Percentiles rank a stretch among this genome's conserved stretches.
phyloP scores from a whole-genome alignment of 2,113 vertebrate species.

The Prolemur simus region DNA sequence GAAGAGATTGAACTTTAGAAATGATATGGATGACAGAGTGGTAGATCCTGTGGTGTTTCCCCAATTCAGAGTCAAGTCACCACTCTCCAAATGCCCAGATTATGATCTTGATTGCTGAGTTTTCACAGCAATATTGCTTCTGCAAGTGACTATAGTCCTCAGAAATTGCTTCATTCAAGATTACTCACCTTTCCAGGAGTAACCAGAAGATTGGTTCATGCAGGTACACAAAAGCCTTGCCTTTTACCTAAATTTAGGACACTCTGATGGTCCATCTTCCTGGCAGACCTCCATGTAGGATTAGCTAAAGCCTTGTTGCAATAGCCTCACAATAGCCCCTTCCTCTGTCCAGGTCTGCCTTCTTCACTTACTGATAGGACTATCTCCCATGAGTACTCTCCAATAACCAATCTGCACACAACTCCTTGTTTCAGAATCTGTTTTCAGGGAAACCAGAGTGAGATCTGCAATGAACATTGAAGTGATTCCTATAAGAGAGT shows the following conservation, averaged over 20 bases:
- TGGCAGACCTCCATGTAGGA: not conserved
- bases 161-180: not conserved
- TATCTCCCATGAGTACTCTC: not conserved
- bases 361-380: not conserved
- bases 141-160: not conserved
- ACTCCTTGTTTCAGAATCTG: not conserved
- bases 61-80: not conserved
- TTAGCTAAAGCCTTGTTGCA: not conserved
- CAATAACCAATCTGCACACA: not conserved
- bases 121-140: not conserved
- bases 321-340: not conserved
- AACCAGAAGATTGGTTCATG: not conserved
- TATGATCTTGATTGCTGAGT: not conserved
- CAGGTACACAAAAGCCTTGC: not conserved
- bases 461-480: not conserved
- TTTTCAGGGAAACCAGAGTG: not conserved
- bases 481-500: fast-evolving
- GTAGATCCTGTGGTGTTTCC: not conserved
- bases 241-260: not conserved
- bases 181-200: not conserved
- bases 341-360: not conserved
- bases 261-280: not conserved
- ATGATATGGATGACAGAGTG: not conserved
- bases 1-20: not conserved
- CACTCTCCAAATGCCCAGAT: not conserved